Percentiles rank a stretch among this genome's conserved stretches.
Evolutionary conservation across 1,140 invertebrate species (phyloP).

Genomic region (Tetramorium alpestre): DNA sequence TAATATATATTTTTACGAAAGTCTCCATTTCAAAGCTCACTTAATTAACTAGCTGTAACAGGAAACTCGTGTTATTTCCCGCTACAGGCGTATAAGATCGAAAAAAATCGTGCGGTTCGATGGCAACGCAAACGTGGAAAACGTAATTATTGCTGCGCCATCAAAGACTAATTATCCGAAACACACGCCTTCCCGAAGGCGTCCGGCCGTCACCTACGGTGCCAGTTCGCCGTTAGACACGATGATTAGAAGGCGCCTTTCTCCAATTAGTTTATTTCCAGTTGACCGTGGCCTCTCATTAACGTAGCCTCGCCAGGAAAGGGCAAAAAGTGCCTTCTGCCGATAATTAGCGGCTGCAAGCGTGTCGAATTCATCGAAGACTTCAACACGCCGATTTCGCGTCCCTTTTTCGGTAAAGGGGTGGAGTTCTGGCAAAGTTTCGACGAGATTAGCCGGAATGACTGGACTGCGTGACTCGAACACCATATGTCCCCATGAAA

Average conservation of each 20-base stretch:
- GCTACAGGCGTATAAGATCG: constrained; percentile 4
- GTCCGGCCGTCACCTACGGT: constrained; percentile 66
- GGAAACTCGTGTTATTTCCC: constrained; percentile 4
- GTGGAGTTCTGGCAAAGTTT: constrained; percentile 63
- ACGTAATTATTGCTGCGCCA: constrained; percentile 71
- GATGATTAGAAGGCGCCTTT: constrained; percentile 73
- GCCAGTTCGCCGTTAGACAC: constrained; percentile 56
- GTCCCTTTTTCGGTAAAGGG: constrained; percentile 57
- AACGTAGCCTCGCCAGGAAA: constrained; percentile 58
- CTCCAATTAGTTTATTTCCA: constrained; percentile 77
- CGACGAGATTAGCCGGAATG: constrained; percentile 58
- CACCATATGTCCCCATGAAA: constrained; percentile 67
- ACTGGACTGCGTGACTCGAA: constrained; percentile 58
- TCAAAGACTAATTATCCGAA: constrained; percentile 73
- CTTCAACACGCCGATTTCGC: constrained; percentile 26
- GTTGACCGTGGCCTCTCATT: constrained; percentile 71
- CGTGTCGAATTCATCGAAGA: constrained; percentile 65
- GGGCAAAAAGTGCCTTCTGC: constrained; percentile 37
- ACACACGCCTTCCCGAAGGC: constrained; percentile 45
- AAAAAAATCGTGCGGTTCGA: constrained; percentile 59
- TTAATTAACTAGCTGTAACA: background rate
- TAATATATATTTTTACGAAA: background rate
- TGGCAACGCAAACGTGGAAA: constrained; percentile 36
- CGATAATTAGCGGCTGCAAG: constrained; percentile 63
- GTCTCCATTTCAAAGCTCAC: background rate